A percentile compares a stretch with the other conserved stretches of the same genome.
These are phyloP conservation scores for Pelecanus crispus DNA, from an alignment of 2,113 vertebrate genomes.

Conservation along the genomic window DNA sequence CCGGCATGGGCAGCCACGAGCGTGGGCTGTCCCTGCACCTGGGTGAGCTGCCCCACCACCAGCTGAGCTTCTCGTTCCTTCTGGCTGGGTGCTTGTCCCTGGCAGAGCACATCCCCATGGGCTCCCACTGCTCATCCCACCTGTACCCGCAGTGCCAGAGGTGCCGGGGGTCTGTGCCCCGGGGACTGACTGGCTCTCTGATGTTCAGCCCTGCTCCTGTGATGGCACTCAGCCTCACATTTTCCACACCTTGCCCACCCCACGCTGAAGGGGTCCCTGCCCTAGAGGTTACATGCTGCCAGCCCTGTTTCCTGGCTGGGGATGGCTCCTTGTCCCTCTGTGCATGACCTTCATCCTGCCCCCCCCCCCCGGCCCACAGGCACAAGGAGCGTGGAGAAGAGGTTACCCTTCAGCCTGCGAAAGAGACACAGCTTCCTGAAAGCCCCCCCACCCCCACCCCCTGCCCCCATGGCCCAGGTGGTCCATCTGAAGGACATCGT, in stretches of 20 bases:
- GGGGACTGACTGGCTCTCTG: rapidly evolving
- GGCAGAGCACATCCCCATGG: rapidly evolving
- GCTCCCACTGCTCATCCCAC: rapidly evolving
- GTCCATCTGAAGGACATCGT: slow-evolving; percentile 93
- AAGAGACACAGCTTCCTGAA: slow-evolving; percentile 75
- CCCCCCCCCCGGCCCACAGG: not conserved
- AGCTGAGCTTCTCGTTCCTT: not conserved
- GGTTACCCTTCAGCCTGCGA: slow-evolving; percentile 57
- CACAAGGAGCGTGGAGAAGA: slow-evolving; percentile 65
- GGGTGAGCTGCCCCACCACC: not conserved
- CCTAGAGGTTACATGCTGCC: not conserved
- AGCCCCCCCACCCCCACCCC: not conserved
- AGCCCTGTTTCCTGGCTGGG: not conserved
- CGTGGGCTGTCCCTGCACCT: not conserved
- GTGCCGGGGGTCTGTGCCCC: rapidly evolving
- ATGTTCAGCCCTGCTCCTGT: not conserved
- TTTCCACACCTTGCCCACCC: not conserved
- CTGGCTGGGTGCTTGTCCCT: not conserved
- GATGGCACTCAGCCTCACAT: no score
- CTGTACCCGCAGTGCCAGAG: rapidly evolving
- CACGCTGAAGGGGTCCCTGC: rapidly evolving
- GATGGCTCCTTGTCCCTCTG: not conserved
- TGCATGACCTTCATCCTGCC: not conserved
- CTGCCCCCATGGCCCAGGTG: slow-evolving; percentile 62
- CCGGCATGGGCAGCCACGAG: rapidly evolving